A percentile compares a stretch with the other conserved stretches of the same genome.
These are phyloP conservation scores for Drosophila jambulina DNA, from an alignment of 1,140 invertebrate genomes.

Conservation along the genomic window DNA sequence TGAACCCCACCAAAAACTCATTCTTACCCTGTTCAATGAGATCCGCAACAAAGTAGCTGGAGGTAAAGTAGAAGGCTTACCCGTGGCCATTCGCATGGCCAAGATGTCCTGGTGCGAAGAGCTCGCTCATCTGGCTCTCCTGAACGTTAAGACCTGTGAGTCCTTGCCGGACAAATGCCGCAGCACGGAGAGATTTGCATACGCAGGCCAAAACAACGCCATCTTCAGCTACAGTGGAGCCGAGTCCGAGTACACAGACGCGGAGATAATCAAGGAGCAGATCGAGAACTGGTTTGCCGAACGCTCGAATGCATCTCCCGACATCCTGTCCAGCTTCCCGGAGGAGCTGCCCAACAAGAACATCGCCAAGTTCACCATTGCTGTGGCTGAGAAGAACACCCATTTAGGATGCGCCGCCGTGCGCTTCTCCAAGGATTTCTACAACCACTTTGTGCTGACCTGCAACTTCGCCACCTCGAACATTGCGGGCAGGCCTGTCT, in stretches of 20 bases:
- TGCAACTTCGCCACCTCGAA: constrained; percentile 65
- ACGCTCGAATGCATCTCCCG: constrained; percentile 49
- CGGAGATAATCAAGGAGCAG: constrained; percentile 68
- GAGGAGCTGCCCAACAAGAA: constrained; percentile 60
- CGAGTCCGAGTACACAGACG: constrained; percentile 62
- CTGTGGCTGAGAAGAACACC: constrained; percentile 64
- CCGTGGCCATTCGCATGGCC: constrained; percentile 65
- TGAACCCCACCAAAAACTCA: constrained; percentile 53
- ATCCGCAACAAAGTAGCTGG: constrained; percentile 68
- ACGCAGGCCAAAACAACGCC: constrained; percentile 65
- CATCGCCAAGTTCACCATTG: constrained; percentile 65
- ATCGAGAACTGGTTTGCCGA: constrained; percentile 72
- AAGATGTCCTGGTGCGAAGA: constrained; percentile 77
- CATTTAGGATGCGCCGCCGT: constrained; percentile 64
- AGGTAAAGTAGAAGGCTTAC: constrained; percentile 46
- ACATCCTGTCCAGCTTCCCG: constrained; percentile 61
- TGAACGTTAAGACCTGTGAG: constrained; percentile 58
- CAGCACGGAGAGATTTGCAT: constrained; percentile 67
- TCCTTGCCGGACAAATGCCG: constrained; percentile 63
- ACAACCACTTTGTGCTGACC: constrained; percentile 65
- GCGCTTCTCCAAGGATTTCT: constrained; percentile 57
- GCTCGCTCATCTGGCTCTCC: constrained; percentile 49
- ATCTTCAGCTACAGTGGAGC: constrained; percentile 65
- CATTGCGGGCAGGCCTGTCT: constrained; percentile 57
- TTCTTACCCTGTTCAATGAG: constrained; percentile 61